Base-by-base conservation (phyloP, 2,113 vertebrate genomes). In the Pelvicachromis taeniatus region DNA sequence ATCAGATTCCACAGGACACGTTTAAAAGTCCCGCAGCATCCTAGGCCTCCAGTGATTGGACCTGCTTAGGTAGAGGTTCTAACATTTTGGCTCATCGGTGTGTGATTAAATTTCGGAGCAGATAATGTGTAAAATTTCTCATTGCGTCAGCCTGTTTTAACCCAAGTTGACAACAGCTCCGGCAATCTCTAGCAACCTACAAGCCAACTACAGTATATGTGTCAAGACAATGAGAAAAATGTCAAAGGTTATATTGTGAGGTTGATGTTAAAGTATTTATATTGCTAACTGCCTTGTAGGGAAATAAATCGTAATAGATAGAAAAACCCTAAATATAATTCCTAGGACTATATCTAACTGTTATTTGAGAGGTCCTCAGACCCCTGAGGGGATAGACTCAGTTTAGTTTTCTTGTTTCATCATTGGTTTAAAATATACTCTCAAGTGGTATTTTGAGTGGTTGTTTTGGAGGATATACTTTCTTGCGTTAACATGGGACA, bases 401-500 rank as follows among this genome's bases (percentile, higher is more conserved):
- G 9, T 26, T 77, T 65, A 73, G 80, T 87, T 93, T 91, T 85
- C 35, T 73, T 91, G 88, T 80, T 80, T 89, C 73, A 91, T 81
- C 77, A 55, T 85, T 73, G 21, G 84, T 89, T 88, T 90, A 84
- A 91, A 91, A 92, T 87, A 85, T 35, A 80, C 42, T 81, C 91
- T 78, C 31, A 42, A 9, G 42, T 54, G 82, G 85, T 81, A 90
- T 90, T 89, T 89, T 87, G 81, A 78, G 75, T 77, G 35, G 63
- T 59, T 89, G 81, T 90, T 92, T 92, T 85, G 19, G 68, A 89
- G 89, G 85, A 83, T 84, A 83, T 80, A 78, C 81, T 75, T 80
- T 85, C 87, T 91, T 68, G 80, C 82, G 81, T 87, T 91, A 81
- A 77, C 16, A 11, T 78, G 52, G 40, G 86, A 77, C 56, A 38